Evolutionary conservation across 2,797 vertebrate species (phyloP), one percentile per base, ranked within the genome.

Genomic region (Typhlichthys subterraneus): DNA sequence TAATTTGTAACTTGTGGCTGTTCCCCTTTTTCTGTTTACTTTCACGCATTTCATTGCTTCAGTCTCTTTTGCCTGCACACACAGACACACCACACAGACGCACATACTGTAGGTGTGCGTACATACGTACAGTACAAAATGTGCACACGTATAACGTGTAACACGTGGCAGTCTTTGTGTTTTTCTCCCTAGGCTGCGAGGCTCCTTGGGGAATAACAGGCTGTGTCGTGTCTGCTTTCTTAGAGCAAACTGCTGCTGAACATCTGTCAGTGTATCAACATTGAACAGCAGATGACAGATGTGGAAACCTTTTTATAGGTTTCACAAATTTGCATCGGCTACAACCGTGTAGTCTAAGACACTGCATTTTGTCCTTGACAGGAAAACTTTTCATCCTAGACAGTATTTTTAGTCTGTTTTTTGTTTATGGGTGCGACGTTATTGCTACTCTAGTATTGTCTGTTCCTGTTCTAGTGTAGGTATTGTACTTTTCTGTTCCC

Each of bases 231-330:
- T 67, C 77, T 71, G 76, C 76, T 55, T 69, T 76, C 83, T 77
- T 69, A 73, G 75, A 86, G 79, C 76, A 88, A 82, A 84, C 84
- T 89, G 81, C 84, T 84, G 79, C 52, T 73, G 61, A 86, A 90
- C 85, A 88, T 89, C 84, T 90, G 88, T 85, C 71, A 48, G 55
- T 60, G 23, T 53, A 23, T 53, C 19, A 19, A 53, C 9, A 53
- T 10, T 12, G 75, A 77, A 77, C 77, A 67, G 70, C 81, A 17
- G 17, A 17, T 17, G 17, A 67, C 80, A 82, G 82, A 82, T 80
- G 77, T 84, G 65, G 79, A 72, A 72, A 57, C 47, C 47, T 48
- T 48, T 14, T 48, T n/a, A 12, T 12, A 48, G 47, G 6, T 48
- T 48, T 48, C 2, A 2, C 9, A 42, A 42, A 42, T 42, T 42